Conservation (phyloP, 2,113 vertebrate species). For the Chunga burmeisteri region DNA sequence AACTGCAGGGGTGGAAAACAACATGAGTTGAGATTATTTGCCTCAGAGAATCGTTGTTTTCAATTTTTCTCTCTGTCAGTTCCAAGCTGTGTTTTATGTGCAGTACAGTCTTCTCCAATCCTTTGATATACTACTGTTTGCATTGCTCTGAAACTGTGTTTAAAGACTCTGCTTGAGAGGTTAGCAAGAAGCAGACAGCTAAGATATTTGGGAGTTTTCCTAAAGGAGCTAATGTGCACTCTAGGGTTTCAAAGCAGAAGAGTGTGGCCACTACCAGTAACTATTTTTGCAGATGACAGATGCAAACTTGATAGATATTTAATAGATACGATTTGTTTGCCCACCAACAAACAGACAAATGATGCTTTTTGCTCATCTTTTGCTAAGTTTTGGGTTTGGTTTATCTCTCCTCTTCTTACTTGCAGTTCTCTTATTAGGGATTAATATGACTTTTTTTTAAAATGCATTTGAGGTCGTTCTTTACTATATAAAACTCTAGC, state of each 20-base stretch:
- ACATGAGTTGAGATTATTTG: slow-evolving; percentile 41
- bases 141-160: slow-evolving; percentile 6
- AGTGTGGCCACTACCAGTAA: neutral
- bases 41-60: slow-evolving; percentile 30
- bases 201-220: neutral
- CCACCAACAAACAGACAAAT: neutral
- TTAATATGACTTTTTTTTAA: neutral
- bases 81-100: slow-evolving; percentile 32
- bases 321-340: neutral
- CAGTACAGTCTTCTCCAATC: neutral
- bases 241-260: neutral
- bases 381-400: neutral
- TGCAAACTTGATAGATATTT: neutral
- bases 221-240: neutral
- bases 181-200: neutral
- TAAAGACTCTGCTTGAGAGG: neutral
- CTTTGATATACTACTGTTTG: slow-evolving; percentile 29
- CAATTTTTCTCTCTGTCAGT: slow-evolving; percentile 55
- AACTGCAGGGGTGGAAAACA: slow-evolving; percentile 42
- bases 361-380: neutral
- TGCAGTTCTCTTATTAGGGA: neutral
- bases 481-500: neutral
- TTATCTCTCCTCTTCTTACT: neutral
- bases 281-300: neutral
- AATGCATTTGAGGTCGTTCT: neutral